Evolutionary conservation across 2,888 invertebrate species (phyloP), one percentile per base, ranked within the genome.

Genomic region (Drosophila diplacantha): DNA sequence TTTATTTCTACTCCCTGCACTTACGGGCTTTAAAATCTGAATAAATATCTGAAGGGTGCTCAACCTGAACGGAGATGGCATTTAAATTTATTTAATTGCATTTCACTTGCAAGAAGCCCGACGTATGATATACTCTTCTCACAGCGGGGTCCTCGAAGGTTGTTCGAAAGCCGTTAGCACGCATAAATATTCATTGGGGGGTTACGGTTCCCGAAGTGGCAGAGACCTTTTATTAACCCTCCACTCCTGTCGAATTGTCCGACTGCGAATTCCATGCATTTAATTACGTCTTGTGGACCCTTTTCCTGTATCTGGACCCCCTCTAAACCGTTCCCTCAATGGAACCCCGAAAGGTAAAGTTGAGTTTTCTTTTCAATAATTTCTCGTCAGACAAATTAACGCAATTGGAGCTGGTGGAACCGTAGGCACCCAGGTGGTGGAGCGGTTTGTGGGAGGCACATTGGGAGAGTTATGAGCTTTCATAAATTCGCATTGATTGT

Each of bases 401-500:
- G 81, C 68, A 69, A 69, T 72, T 62, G 54, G 69, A 63, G 59
- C 76, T 71, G 71, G 66, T 71, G 67, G 65, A 67, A 55, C 61
- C 66, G 32, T 16, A 20, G 43, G 55, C 39, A 35, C 37, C 44
- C 39, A 43, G 46, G 59, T 47, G 63, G 41, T 24, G 24, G 47
- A 50, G 47, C 16, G 39, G 18, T 39, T 38, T 24, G 38, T 16
- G 29, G 14, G 32, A 20, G 26, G 56, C 5, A 18, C 31, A 9
- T 20, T 3, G 51, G 38, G 18, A 6, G 43, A 58, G 22, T 34
- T 26, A 26, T 24, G 34, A 24, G 81, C 64, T 60, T 81, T 65
- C 69, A 85, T 85, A 81, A 85, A 86, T 85, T 86, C 83, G 83
- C 86, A 87, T 87, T 87, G 87, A 87, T 87, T 87, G 87, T 81